Evolutionary conservation across 1,140 invertebrate genomes (phyloP), one percentile per base, ranked within the genome.

Genomic region (Drosophila albomicans): DNA sequence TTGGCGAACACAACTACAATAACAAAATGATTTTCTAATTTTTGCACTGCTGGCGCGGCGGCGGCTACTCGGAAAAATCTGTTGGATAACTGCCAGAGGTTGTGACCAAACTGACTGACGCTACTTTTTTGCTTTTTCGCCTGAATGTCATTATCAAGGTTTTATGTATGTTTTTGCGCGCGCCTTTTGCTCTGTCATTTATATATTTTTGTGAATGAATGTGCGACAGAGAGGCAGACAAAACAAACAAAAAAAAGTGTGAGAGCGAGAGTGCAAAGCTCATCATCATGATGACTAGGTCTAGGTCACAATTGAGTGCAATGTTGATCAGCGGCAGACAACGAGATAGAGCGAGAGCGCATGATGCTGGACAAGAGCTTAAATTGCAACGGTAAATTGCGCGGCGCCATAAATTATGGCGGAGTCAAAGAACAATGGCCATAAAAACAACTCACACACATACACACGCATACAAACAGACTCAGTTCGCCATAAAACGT

Each of bases 101-200:
- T 80, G 82, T 67, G 79, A 67, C 77, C 69, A 58, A 67, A 58
- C 70, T 43, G 67, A 76, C 67, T 57, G 67, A 75, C 59, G 52
- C 49, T 82, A 64, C 62, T 79, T 82, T 72, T 63, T 79, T 59
- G 65, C 43, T 66, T 71, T 73, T 75, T 38, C 35, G 35, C 8
- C 54, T 89, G 85, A 89, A 89, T 89, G 85, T 89, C 85, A 89
- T 89, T 89, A 89, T 89, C 85, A 89, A 89, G 85, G 85, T 89
- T 89, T 89, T 89, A 79, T 84, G 64, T 73, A 25, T 25, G 20
- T 25, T 25, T 43, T 28, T 10, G 59, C 68, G 75, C 71, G 63
- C 76, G 68, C 75, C 52, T 78, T 79, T 71, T 25, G 20, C 20
- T 73, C 71, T 70, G 72, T 77, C 59, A 69, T 59, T 38, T 38